phyloP scores from a whole-genome alignment of 1,140 invertebrate species.

The Drosophila nigrodunni region DNA sequence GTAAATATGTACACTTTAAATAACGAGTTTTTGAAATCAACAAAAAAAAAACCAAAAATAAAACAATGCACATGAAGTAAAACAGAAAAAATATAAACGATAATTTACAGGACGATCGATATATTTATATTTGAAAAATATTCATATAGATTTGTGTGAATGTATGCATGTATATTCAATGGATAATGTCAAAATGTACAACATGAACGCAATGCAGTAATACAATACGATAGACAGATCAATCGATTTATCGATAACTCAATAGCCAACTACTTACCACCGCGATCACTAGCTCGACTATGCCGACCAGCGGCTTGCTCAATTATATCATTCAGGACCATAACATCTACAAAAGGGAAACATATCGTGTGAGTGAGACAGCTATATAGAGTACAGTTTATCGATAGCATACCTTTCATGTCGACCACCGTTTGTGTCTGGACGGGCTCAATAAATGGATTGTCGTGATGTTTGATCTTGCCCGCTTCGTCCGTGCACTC shows the following conservation, averaged over 20 bases:
- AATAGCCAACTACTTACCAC: constrained; percentile 88
- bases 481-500: constrained; percentile 92
- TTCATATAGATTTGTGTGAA: constrained; percentile 24
- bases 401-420: constrained; percentile 92
- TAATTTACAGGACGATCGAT: constrained; percentile 53
- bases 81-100: constrained; percentile 54
- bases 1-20: constrained; percentile 58
- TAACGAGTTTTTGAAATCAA: not conserved
- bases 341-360: constrained; percentile 91
- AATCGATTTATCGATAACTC: constrained; percentile 4
- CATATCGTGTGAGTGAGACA: not conserved
- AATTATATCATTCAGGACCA: constrained; percentile 98
- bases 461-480: constrained; percentile 94
- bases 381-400: not conserved
- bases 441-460: constrained; percentile 94
- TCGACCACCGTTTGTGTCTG: constrained; percentile 95
- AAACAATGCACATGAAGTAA: constrained; percentile 66
- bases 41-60: constrained; percentile 32
- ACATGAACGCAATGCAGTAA: constrained; percentile 61
- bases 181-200: constrained; percentile 58
- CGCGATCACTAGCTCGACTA: constrained; percentile 92
- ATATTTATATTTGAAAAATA: constrained; percentile 29
- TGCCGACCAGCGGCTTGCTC: constrained; percentile 96
- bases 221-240: constrained; percentile 7
- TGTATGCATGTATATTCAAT: constrained; percentile 27